Evolutionary conservation across 2,113 vertebrate genomes (phyloP).

Genomic region (Ibidorhyncha struthersii): DNA sequence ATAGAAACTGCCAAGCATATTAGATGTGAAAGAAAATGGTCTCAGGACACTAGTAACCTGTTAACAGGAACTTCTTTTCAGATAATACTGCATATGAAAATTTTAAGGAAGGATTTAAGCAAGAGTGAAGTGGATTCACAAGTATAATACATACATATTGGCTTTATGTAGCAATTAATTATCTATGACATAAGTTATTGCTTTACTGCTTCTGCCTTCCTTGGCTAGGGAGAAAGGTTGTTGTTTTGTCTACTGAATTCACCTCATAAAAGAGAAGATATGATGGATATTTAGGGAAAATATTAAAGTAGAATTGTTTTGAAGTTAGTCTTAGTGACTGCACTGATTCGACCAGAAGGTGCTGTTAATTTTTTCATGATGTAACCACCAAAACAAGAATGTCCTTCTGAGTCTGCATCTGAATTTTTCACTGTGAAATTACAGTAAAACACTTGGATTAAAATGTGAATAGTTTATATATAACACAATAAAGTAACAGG

Average conservation of each 20-base stretch:
- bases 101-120: neutral
- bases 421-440: slow-evolving; percentile 33
- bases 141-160: neutral
- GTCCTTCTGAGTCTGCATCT: neutral
- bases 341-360: neutral
- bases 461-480: slow-evolving; percentile 32
- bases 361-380: neutral
- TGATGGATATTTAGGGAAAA: neutral
- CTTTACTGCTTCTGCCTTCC: neutral
- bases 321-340: neutral
- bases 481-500: slow-evolving; percentile 35
- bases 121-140: neutral
- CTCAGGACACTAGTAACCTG: neutral
- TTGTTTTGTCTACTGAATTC: neutral
- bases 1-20: neutral
- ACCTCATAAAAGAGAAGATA: neutral
- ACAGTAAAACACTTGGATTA: neutral
- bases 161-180: neutral
- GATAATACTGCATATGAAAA: neutral
- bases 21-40: neutral
- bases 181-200: neutral
- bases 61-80: neutral
- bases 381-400: neutral
- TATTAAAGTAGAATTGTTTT: neutral
- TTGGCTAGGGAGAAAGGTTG: neutral